phyloP scores from a whole-genome alignment of 2,797 vertebrate genomes.

The Sebastes flavidus region DNA sequence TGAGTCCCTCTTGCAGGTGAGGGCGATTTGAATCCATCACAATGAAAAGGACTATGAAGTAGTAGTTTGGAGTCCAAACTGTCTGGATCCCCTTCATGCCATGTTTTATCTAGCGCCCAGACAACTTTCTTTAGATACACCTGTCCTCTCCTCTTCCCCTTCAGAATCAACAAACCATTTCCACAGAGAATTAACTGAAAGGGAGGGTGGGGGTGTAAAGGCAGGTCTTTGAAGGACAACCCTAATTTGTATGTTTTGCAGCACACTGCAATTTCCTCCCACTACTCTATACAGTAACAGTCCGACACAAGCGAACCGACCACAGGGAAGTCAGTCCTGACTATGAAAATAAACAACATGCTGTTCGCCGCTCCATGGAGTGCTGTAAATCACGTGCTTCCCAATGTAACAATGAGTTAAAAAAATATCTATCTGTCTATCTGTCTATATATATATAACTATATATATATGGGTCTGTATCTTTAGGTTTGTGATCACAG shows the following conservation, averaged over 20 bases:
- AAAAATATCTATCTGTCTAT: neutral
- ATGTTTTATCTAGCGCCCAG: neutral
- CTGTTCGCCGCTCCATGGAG: neutral
- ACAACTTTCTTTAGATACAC: neutral
- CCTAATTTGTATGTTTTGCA: slow-evolving; percentile 15
- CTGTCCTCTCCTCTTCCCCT: neutral
- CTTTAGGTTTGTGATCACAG: neutral
- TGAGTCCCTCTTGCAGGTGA: neutral
- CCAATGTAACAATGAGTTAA: slow-evolving; percentile 6
- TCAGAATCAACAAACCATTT: neutral
- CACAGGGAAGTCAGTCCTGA: slow-evolving; percentile 17
- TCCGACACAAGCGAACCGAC: slow-evolving; percentile 7
- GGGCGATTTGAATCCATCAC: neutral
- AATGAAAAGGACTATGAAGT: neutral
- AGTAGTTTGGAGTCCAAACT: neutral
- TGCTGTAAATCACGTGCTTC: slow-evolving; percentile 14
- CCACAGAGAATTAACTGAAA: neutral
- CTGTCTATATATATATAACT: neutral
- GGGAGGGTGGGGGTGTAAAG: neutral
- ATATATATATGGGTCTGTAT: neutral
- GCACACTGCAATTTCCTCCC: slow-evolving; percentile 15
- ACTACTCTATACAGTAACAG: neutral
- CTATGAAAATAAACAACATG: slow-evolving; percentile 23
- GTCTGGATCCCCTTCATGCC: neutral
- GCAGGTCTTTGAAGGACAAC: neutral